Percentiles rank a stretch among this genome's conserved stretches.
These are phyloP conservation scores for Zhuqinia jingwanae DNA, from an alignment of 2,888 invertebrate genomes.

Conservation along the genomic window DNA sequence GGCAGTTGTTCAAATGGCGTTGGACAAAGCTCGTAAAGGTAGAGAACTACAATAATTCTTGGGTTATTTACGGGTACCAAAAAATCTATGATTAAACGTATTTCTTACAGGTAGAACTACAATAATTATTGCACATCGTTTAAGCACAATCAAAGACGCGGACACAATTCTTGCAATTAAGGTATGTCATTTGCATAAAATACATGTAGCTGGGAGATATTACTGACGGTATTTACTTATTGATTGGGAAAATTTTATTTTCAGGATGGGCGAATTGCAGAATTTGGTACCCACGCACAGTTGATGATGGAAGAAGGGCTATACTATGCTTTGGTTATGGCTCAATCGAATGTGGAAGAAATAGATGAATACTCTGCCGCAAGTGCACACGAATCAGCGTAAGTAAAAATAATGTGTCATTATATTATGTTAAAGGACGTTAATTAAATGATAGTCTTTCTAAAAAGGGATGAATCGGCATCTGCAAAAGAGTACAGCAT, in stretches of 20 bases:
- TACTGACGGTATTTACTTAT: too few species aligned
- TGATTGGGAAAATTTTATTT: slow-evolving; percentile 23
- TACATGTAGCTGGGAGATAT: too few species aligned
- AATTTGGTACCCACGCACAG: slow-evolving; percentile 80
- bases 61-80: too few species aligned
- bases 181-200: slow-evolving; percentile 73
- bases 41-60: slow-evolving; percentile 80
- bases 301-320: slow-evolving; percentile 80
- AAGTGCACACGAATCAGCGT: slow-evolving; percentile 68
- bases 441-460: background rate
- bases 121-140: slow-evolving; percentile 80
- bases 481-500: slow-evolving; percentile 68
- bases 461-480: slow-evolving; percentile 61
- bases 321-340: slow-evolving; percentile 80
- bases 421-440: background rate
- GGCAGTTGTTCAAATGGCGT: slow-evolving; percentile 82
- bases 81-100: too few species aligned
- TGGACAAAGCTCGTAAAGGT: slow-evolving; percentile 82
- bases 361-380: slow-evolving; percentile 72
- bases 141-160: slow-evolving; percentile 80
- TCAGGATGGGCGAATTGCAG: slow-evolving; percentile 80
- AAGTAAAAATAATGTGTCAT: background rate
- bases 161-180: slow-evolving; percentile 80
- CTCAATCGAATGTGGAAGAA: slow-evolving; percentile 78
- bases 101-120: too few species aligned